These are phyloP conservation scores for Zoanthus gigantus DNA, from an alignment of 92 coral and sea anemone genomes.

Conservation along the genomic window DNA sequence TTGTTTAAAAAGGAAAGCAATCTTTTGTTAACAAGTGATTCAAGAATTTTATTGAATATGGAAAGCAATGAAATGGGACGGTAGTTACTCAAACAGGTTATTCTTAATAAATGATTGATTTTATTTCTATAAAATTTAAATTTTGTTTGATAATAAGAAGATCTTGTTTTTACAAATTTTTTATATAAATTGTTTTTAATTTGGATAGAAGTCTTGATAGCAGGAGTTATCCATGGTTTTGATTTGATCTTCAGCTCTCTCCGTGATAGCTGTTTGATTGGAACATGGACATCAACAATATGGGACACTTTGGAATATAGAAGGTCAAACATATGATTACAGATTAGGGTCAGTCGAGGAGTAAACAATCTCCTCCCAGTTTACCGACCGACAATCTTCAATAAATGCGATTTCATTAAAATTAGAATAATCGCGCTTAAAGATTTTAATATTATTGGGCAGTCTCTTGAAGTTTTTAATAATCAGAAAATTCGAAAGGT, in stretches of 20 bases:
- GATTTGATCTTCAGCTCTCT: constrained; percentile 61
- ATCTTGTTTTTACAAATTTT: neutral
- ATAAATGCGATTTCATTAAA: constrained; percentile 56
- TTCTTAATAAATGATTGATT: constrained; percentile 2
- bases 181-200: constrained; percentile 40
- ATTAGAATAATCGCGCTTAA: constrained; percentile 62
- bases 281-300: constrained; percentile 52
- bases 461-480: constrained; percentile 61
- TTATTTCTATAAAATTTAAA: neutral
- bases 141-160: neutral
- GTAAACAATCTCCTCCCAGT: constrained; percentile 48
- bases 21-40: too few relatives aligned
- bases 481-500: constrained; percentile 69
- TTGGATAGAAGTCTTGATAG: constrained; percentile 54
- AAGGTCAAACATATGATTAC: constrained; percentile 36
- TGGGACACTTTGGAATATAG: constrained; percentile 35
- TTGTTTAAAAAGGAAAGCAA: too few relatives aligned
- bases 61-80: too few relatives aligned
- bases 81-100: neutral
- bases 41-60: too few relatives aligned
- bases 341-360: neutral
- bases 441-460: constrained; percentile 63
- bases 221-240: constrained; percentile 64
- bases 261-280: constrained; percentile 55
- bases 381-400: constrained; percentile 53